Base-by-base conservation (phyloP, 2,113 vertebrate species). In the Mesoclemmys tuberculata region DNA sequence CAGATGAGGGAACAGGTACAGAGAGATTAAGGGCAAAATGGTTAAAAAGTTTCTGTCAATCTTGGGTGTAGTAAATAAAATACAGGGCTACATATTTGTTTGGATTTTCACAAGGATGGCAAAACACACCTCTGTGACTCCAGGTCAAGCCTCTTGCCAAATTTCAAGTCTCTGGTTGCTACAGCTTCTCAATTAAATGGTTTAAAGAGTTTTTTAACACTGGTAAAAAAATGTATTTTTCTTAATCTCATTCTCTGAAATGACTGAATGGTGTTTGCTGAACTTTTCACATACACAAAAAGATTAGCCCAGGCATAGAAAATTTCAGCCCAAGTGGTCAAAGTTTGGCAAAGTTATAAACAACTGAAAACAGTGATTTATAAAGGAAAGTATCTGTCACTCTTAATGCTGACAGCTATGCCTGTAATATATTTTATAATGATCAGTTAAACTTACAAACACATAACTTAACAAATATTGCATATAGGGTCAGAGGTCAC, bases 321-420 rank as follows among this genome's bases (percentile, higher is more conserved):
- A 96, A 92, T 90, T 94, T 31, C 0, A 56, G 87, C 79, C 51
- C 95, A 77, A 82, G 38, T 82, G 55, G 95, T 91, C 96, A 85
- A 61, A 90, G 82, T 64, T 91, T 95, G 79, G 49, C 87, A 61
- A 94, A 92, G 74, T 97, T 95, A 82, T 90, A 92, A 90, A 83
- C 90, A 97, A 96, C 93, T 95, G 96, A 96, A 96, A 93, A 85
- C 74, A 95, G 89, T 87, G 16, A 10, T 90, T 96, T 95, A 93
- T 85, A 87, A 97, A 83, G 94, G 95, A 97, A 97, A 96, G 94
- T 91, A 90, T 44, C 94, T 7, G 94, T 85, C 89, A 95, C 92
- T 83, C 68, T 96, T 91, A 92, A 83, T 92, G 56, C 93, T 88
- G 89, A 80, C 74, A 88, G 79, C 80, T 49, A 29, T 54, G 38